phyloP scores from a whole-genome alignment of 1,140 invertebrate genomes.

The Sarcophaga peregrina region DNA sequence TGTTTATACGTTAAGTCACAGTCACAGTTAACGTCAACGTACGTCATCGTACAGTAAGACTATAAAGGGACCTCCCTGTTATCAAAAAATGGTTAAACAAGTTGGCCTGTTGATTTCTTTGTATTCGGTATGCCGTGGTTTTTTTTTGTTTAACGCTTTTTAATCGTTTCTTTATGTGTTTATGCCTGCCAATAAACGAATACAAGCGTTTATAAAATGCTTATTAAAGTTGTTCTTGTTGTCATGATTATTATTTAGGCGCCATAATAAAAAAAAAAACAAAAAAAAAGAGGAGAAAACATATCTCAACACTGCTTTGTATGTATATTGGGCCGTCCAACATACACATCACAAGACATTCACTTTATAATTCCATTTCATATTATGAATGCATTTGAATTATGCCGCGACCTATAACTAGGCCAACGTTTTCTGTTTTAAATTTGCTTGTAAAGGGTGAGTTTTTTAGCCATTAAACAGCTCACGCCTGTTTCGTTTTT shows the following conservation, averaged over 20 bases:
- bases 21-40: not conserved
- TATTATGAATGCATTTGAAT: not conserved
- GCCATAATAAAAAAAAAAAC: not conserved
- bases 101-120: not conserved
- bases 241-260: not conserved
- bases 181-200: not conserved
- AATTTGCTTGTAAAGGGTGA: too few relatives aligned
- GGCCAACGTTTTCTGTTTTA: not conserved
- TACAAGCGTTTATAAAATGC: not conserved
- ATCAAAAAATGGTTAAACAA: not conserved
- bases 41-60: not conserved
- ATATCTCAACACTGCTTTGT: not conserved
- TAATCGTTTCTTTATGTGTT: slow-evolving; percentile 7
- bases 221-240: not conserved
- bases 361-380: not conserved
- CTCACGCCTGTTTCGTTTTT: too few relatives aligned
- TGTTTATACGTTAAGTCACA: slow-evolving; percentile 5
- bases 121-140: too few relatives aligned
- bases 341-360: not conserved
- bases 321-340: not conserved
- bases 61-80: not conserved
- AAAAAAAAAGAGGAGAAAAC: too few relatives aligned
- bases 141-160: slow-evolving; percentile 7
- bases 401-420: not conserved
- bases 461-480: too few relatives aligned